Conservation (phyloP, 2,888 invertebrate species). For the Acleris holmiana region DNA sequence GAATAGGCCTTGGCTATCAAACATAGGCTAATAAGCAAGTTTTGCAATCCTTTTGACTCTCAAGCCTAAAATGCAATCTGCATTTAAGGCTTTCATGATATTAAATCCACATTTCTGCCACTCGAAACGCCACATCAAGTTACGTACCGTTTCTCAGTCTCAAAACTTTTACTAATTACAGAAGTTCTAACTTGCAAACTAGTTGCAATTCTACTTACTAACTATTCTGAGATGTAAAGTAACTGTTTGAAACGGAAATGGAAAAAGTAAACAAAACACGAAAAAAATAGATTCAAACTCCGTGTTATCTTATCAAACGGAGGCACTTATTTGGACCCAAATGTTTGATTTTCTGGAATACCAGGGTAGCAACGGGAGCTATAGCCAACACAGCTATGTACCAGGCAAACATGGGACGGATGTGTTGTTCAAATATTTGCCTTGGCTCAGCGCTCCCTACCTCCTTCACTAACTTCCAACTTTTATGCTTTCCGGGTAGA, state of each 20-base stretch:
- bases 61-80: no score
- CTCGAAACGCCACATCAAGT: no score
- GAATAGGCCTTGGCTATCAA: no score
- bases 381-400: slow-evolving; percentile 52
- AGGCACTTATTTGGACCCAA: slow-evolving; percentile 33
- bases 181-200: no score
- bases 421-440: slow-evolving; percentile 61
- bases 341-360: slow-evolving; percentile 44
- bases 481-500: slow-evolving; percentile 62
- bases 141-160: no score
- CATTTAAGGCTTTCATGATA: neutral
- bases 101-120: neutral
- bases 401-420: slow-evolving; percentile 65
- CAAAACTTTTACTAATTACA: no score
- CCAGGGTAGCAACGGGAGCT: slow-evolving; percentile 56
- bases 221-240: no score
- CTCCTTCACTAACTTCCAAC: slow-evolving; percentile 55
- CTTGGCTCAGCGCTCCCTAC: slow-evolving; percentile 58
- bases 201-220: no score
- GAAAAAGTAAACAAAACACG: slow-evolving; percentile 6
- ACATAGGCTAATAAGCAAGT: no score
- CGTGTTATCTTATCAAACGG: slow-evolving; percentile 37
- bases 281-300: slow-evolving; percentile 26
- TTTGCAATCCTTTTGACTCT: no score
- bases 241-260: no score